A percentile compares a stretch with the other conserved stretches of the same genome.
Conservation (phyloP, 2,113 vertebrate species). For the Salminus brasiliensis region DNA sequence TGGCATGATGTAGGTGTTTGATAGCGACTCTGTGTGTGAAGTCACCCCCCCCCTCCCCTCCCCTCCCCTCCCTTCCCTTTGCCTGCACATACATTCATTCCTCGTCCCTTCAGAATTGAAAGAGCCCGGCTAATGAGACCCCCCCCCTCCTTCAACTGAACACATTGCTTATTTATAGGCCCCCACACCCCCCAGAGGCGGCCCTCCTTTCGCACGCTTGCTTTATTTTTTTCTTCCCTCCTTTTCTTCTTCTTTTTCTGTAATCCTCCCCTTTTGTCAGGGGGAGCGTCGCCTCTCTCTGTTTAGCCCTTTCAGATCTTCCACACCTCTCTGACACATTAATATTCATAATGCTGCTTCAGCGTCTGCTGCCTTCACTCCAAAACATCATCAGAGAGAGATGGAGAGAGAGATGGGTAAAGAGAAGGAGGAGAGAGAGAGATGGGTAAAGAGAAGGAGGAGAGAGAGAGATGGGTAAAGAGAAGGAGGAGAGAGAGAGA, state of each 20-base stretch:
- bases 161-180: constrained; percentile 66
- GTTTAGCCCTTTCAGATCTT: constrained; percentile 50
- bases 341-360: constrained; percentile 57
- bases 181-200: constrained; percentile 54
- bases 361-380: constrained; percentile 41
- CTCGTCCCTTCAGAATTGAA: constrained; percentile 52
- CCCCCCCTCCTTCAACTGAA: constrained; percentile 56
- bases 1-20: constrained; percentile 29
- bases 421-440: background rate
- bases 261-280: constrained; percentile 60
- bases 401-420: background rate
- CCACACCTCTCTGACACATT: constrained; percentile 53
- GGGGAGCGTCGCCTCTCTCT: constrained; percentile 39
- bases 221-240: constrained; percentile 47
- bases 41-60: too few relatives aligned
- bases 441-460: background rate
- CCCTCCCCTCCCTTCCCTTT: too few relatives aligned
- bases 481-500: background rate
- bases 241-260: constrained; percentile 35
- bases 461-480: too few relatives aligned
- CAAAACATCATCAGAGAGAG: constrained; percentile 42
- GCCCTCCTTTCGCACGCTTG: constrained; percentile 54
- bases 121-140: constrained; percentile 61
- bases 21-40: background rate
- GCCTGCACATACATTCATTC: constrained; percentile 45